Conservation (phyloP, 2,113 vertebrate species). For the Elephantulus edwardii region DNA sequence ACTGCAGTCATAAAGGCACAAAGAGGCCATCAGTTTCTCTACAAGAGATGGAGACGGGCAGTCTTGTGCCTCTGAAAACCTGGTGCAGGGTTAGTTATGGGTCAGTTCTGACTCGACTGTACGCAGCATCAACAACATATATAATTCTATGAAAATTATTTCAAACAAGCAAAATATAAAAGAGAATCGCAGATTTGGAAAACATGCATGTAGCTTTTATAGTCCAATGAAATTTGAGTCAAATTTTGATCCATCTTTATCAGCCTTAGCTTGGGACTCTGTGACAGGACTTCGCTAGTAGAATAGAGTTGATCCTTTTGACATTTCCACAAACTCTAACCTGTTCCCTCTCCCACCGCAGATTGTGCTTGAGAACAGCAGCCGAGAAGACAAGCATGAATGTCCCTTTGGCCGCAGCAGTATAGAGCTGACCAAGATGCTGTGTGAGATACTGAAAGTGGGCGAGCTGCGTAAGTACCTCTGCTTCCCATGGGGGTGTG, state of each 20-base stretch:
- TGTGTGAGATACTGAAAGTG: slow-evolving; percentile 98
- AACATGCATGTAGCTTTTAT: too few species aligned
- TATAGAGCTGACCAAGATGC: slow-evolving; percentile 98
- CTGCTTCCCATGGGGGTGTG: fast-evolving
- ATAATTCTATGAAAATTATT: neutral
- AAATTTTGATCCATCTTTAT: neutral
- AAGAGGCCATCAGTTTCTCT: too few species aligned
- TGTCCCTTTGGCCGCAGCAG: slow-evolving; percentile 98
- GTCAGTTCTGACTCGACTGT: too few species aligned
- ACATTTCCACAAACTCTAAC: neutral
- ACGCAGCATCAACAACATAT: too few species aligned
- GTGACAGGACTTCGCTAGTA: too few species aligned
- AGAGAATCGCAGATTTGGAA: neutral
- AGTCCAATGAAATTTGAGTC: fast-evolving
- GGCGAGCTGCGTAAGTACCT: slow-evolving; percentile 96
- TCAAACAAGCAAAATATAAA: neutral
- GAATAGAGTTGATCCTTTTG: neutral
- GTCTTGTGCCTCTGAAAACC: neutral
- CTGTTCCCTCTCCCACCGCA: slow-evolving; percentile 61
- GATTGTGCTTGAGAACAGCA: slow-evolving; percentile 99
- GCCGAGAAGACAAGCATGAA: slow-evolving; percentile 98
- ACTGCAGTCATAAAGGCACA: too few species aligned
- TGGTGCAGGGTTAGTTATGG: too few species aligned
- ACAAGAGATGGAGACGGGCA: too few species aligned
- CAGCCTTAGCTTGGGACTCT: neutral